These are phyloP conservation scores for Synergus gifuensis DNA, from an alignment of 2,888 invertebrate species.

Conservation along the genomic window DNA sequence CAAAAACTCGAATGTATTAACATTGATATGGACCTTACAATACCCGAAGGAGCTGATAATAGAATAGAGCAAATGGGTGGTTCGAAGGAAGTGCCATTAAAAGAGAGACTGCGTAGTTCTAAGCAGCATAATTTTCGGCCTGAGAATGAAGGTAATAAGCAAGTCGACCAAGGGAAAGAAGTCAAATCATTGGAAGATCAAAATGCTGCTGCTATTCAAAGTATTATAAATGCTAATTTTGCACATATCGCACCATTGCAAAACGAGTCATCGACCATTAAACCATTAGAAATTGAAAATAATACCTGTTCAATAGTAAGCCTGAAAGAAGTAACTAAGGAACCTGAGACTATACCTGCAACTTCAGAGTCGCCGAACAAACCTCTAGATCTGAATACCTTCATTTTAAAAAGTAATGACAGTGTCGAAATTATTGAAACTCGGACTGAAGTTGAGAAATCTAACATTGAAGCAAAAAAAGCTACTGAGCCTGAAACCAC, in stretches of 20 bases:
- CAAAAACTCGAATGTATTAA: not conserved
- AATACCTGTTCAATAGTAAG: not conserved
- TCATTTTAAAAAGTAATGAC: slow-evolving; percentile 39
- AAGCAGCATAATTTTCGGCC: slow-evolving; percentile 61
- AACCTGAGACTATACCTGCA: slow-evolving; percentile 34
- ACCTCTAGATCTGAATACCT: slow-evolving; percentile 12
- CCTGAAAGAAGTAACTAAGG: slow-evolving; percentile 17
- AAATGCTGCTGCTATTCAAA: slow-evolving; percentile 74
- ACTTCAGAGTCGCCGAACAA: slow-evolving; percentile 37
- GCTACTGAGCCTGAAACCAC: not conserved
- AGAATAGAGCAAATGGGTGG: not conserved
- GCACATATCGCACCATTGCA: not conserved
- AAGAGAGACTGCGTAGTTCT: slow-evolving; percentile 66
- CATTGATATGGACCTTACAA: not conserved
- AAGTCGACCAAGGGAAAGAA: slow-evolving; percentile 50
- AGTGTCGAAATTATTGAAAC: slow-evolving; percentile 2
- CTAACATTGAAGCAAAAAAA: not conserved
- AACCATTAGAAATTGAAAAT: not conserved
- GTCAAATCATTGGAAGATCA: slow-evolving; percentile 68
- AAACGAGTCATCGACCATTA: not conserved
- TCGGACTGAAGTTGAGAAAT: not conserved
- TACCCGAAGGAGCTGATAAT: not conserved
- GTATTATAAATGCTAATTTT: slow-evolving; percentile 73
- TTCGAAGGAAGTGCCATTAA: slow-evolving; percentile 1
- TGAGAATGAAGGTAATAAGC: slow-evolving; percentile 57